Conservation (phyloP, 2,797 vertebrate species). For the Oreortyx pictus region DNA sequence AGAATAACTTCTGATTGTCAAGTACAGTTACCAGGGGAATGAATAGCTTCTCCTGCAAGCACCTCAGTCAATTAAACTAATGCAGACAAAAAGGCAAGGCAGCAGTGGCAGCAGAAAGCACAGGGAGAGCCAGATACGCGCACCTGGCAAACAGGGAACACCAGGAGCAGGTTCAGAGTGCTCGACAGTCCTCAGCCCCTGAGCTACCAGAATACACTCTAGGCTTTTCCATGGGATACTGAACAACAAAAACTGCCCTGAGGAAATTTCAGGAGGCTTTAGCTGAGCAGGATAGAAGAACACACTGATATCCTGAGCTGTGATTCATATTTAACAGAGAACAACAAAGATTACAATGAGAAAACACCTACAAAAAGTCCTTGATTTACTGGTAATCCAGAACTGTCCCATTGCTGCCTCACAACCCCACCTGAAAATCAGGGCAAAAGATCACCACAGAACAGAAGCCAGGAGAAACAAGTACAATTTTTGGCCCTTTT, state of each 20-base stretch:
- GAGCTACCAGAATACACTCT: not conserved
- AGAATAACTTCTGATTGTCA: constrained; percentile 22
- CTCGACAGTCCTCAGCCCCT: not conserved
- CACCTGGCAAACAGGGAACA: rapidly evolving
- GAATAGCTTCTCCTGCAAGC: not conserved
- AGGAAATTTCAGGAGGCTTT: not conserved
- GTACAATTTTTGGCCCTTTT: not conserved
- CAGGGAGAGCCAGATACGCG: rapidly evolving
- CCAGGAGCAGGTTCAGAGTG: not conserved
- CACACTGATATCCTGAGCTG: rapidly evolving
- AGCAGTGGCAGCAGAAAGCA: not conserved
- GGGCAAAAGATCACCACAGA: not conserved
- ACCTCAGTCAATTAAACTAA: constrained; percentile 35
- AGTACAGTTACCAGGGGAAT: constrained; percentile 19
- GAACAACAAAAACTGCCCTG: not conserved
- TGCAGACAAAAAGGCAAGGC: constrained; percentile 10
- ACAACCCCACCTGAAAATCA: not conserved
- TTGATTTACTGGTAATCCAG: not conserved
- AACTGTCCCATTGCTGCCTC: not conserved
- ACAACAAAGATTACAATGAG: not conserved
- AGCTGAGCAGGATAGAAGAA: not conserved
- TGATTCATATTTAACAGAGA: not conserved
- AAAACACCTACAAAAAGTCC: not conserved
- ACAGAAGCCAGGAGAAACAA: not conserved
- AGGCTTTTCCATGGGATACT: not conserved